A percentile compares a stretch with the other conserved stretches of the same genome.
Conservation (phyloP, 1,140 invertebrate species). For the Tetramorium simillimum region DNA sequence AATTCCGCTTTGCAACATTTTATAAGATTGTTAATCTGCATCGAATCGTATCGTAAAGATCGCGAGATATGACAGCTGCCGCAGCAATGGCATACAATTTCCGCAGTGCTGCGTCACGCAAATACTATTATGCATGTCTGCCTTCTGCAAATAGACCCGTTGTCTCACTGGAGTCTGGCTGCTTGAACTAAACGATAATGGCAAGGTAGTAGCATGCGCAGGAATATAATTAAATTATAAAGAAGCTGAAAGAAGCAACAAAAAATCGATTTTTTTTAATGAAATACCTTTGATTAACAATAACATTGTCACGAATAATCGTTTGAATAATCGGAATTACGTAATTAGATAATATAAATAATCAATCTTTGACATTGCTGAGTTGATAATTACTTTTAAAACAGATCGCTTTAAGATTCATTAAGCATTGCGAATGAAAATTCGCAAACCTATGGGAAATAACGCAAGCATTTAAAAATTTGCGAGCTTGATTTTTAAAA, state of each 20-base stretch:
- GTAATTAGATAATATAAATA: neutral
- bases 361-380: neutral
- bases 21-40: conserved; percentile 64
- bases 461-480: neutral
- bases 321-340: neutral
- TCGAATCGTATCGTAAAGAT: conserved; percentile 69
- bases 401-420: neutral
- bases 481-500: neutral
- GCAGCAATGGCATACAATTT: conserved; percentile 43
- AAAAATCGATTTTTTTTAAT: neutral
- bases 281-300: neutral
- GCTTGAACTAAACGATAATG: neutral
- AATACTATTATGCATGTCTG: conserved; percentile 56
- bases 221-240: neutral
- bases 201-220: neutral
- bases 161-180: conserved; percentile 15
- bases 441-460: neutral
- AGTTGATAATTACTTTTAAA: neutral
- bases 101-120: conserved; percentile 61
- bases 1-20: conserved; percentile 58
- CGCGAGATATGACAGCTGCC: conserved; percentile 61
- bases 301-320: neutral
- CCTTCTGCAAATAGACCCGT: conserved; percentile 40
- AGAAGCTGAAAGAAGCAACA: neutral
- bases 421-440: neutral